Conservation (phyloP, 2,797 vertebrate species). For the Acrossocheilus wenchowensis region DNA sequence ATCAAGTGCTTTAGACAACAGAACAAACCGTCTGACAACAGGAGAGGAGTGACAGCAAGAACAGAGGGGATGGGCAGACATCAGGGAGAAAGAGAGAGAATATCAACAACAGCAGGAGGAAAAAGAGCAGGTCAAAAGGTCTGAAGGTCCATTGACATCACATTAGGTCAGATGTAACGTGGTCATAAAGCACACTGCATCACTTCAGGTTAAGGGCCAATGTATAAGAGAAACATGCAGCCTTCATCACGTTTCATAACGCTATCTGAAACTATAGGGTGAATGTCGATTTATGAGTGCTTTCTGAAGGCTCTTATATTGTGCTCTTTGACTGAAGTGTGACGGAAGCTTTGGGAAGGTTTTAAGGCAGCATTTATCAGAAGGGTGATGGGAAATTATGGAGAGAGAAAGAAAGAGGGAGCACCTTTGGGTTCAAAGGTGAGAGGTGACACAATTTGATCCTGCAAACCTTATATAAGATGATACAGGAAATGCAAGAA, state of each 20-base stretch:
- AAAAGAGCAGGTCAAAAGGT: slow-evolving; percentile 81
- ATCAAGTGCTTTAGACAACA: slow-evolving; percentile 99
- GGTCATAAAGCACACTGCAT: slow-evolving; percentile 56
- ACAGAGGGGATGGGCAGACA: slow-evolving; percentile 89
- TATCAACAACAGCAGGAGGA: slow-evolving; percentile 66
- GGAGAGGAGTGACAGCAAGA: slow-evolving; percentile 96
- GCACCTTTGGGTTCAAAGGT: slow-evolving; percentile 37
- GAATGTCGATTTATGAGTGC: not conserved
- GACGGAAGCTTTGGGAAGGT: slow-evolving; percentile 34
- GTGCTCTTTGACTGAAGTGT: slow-evolving; percentile 40
- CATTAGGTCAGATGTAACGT: slow-evolving; percentile 66
- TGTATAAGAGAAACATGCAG: slow-evolving; percentile 12
- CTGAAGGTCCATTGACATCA: slow-evolving; percentile 80
- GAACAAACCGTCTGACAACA: slow-evolving; percentile 99
- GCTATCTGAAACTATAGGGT: not conserved
- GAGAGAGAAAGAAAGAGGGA: slow-evolving; percentile 67
- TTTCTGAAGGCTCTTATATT: slow-evolving; percentile 41
- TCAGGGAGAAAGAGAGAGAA: slow-evolving; percentile 65
- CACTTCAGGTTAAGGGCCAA: slow-evolving; percentile 53
- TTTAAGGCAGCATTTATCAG: slow-evolving; percentile 43
- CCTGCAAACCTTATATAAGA: not conserved
- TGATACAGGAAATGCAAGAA: slow-evolving; percentile 4
- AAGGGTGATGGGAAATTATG: slow-evolving; percentile 17
- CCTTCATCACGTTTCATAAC: slow-evolving; percentile 34
- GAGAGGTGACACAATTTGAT: slow-evolving; percentile 1